phyloP scores from a whole-genome alignment of 2,888 invertebrate species.

The Mythimna pallens region DNA sequence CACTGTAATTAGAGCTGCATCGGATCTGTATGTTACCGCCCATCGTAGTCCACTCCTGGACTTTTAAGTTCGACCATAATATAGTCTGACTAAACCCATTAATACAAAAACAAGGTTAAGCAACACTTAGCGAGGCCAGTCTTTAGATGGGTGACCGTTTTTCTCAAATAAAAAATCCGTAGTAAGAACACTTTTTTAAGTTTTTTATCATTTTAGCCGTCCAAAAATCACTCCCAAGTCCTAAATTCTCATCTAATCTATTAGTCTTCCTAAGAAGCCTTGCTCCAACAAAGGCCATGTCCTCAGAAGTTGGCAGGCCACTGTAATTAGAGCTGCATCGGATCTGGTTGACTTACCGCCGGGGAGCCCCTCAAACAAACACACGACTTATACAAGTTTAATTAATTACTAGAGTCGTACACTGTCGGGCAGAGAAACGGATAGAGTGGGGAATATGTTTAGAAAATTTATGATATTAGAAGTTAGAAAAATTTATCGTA shows the following conservation, averaged over 20 bases:
- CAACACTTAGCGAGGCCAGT: not conserved
- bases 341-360: slow-evolving; percentile 65
- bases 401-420: slow-evolving; percentile 65
- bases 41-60: too few relatives aligned
- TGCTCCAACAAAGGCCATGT: slow-evolving; percentile 12
- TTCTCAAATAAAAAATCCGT: not conserved
- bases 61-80: too few relatives aligned
- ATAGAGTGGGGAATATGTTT: slow-evolving; percentile 3
- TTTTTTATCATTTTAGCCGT: too few relatives aligned
- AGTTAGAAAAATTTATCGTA: too few relatives aligned
- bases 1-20: too few relatives aligned
- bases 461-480: too few relatives aligned
- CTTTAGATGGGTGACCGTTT: not conserved
- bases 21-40: too few relatives aligned
- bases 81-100: too few relatives aligned
- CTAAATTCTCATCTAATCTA: too few relatives aligned
- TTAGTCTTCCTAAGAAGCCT: slow-evolving; percentile 9
- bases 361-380: slow-evolving; percentile 63
- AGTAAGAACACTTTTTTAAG: not conserved
- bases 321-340: slow-evolving; percentile 63
- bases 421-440: slow-evolving; percentile 18
- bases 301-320: slow-evolving; percentile 38
- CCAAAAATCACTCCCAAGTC: too few relatives aligned
- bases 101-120: not conserved
- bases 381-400: slow-evolving; percentile 67